phyloP scores from a whole-genome alignment of 2,113 vertebrate genomes.

The Gymnobelideus leadbeateri region DNA sequence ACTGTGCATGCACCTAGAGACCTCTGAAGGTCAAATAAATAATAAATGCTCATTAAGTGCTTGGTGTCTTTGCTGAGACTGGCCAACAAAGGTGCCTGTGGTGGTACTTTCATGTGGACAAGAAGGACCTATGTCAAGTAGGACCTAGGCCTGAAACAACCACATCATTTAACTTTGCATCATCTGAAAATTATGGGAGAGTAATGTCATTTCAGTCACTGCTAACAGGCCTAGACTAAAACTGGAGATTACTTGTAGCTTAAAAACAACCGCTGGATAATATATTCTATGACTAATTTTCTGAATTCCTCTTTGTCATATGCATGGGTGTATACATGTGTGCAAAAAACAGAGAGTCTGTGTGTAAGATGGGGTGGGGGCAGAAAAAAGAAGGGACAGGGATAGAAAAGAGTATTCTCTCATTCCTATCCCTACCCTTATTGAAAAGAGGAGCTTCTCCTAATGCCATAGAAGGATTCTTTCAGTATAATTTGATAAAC shows the following conservation, averaged over 20 bases:
- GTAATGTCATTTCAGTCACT: conserved; percentile 25
- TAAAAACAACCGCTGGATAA: neutral
- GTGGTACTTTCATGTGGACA: conserved; percentile 69
- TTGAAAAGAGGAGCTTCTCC: neutral
- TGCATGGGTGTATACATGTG: neutral
- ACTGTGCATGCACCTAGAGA: conserved; percentile 73
- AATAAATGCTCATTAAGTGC: conserved; percentile 81
- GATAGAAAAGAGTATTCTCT: neutral
- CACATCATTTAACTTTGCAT: conserved; percentile 53
- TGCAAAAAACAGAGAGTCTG: conserved; percentile 22
- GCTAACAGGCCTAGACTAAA: conserved; percentile 38
- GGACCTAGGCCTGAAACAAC: conserved; percentile 57
- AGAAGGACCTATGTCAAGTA: conserved; percentile 68
- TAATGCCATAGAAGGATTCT: neutral
- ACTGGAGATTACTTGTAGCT: conserved; percentile 3
- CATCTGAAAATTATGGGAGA: conserved; percentile 50
- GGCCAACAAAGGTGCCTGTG: conserved; percentile 76
- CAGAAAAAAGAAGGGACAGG: neutral
- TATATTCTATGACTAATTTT: neutral
- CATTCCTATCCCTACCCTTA: neutral
- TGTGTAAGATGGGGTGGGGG: neutral
- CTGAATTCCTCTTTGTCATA: neutral
- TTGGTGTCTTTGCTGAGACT: conserved; percentile 77
- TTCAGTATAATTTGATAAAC: neutral
- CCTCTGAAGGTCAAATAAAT: conserved; percentile 81